These are phyloP conservation scores for Ectropis crepuscularia DNA, from an alignment of 2,888 invertebrate genomes.

Conservation along the genomic window DNA sequence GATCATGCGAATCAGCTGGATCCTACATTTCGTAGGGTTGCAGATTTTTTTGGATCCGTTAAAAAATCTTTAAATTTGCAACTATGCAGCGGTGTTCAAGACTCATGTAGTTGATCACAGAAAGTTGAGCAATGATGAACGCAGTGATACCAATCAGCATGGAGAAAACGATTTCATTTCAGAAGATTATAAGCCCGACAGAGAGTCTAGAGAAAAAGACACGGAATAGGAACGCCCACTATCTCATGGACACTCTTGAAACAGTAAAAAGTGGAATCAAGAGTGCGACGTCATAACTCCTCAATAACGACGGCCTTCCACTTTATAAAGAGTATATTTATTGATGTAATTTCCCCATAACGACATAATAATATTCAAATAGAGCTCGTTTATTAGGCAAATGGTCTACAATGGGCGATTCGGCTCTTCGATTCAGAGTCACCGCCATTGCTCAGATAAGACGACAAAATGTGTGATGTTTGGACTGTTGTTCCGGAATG, in stretches of 20 bases:
- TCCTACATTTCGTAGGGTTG: too few relatives aligned
- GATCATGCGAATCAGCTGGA: too few relatives aligned
- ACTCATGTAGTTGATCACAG: not conserved
- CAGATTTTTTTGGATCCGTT: too few relatives aligned
- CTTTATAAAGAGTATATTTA: conserved; percentile 29
- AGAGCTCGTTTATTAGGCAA: conserved; percentile 32
- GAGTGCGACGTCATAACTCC: conserved; percentile 22
- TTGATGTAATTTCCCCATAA: conserved; percentile 30
- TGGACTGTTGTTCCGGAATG: conserved; percentile 25
- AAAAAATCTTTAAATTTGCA: too few relatives aligned
- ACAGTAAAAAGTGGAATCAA: conserved; percentile 6
- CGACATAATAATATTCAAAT: conserved; percentile 38
- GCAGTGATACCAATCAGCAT: not conserved
- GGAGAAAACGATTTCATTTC: not conserved
- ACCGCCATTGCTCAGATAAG: conserved; percentile 21
- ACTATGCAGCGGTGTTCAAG: too few relatives aligned
- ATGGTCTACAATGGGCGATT: conserved; percentile 28
- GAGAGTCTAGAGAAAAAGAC: conserved; percentile 6
- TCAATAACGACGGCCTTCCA: conserved; percentile 25
- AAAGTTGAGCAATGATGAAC: not conserved
- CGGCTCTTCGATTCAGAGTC: conserved; percentile 17
- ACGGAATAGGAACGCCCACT: conserved; percentile 13
- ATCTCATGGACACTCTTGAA: not conserved
- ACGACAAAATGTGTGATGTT: conserved; percentile 30
- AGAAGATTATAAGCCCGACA: conserved; percentile 15